Conservation (phyloP, 1,140 invertebrate species). For the Armadillidium nasatum region DNA sequence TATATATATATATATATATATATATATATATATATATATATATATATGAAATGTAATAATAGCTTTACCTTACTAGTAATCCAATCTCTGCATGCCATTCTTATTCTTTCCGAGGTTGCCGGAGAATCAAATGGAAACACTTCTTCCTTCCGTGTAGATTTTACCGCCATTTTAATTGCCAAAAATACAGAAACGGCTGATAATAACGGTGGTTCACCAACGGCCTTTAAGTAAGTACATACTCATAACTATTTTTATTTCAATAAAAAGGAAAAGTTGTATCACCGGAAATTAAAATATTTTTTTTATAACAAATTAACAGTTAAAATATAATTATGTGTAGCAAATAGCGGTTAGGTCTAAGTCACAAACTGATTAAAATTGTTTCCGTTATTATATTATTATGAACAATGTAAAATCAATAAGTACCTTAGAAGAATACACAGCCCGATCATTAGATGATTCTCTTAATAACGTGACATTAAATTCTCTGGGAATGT, state of each 20-base stretch:
- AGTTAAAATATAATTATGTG: not conserved
- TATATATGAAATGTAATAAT: no score
- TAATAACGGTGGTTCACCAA: slow-evolving; percentile 10
- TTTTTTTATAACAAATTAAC: not conserved
- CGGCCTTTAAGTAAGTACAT: not conserved
- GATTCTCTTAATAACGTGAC: slow-evolving; percentile 6
- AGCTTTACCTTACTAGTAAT: slow-evolving; percentile 56
- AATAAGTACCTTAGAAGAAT: slow-evolving; percentile 8
- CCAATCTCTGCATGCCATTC: slow-evolving; percentile 81
- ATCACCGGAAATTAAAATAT: not conserved
- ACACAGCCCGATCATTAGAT: not conserved
- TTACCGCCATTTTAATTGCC: not conserved
- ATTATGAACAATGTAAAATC: not conserved
- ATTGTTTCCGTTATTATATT: not conserved
- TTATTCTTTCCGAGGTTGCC: slow-evolving; percentile 78
- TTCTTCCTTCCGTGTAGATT: slow-evolving; percentile 28
- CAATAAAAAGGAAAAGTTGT: not conserved
- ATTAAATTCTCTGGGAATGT: slow-evolving; percentile 16
- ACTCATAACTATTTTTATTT: not conserved
- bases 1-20: no score
- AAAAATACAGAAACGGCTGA: not conserved
- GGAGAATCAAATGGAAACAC: slow-evolving; percentile 74
- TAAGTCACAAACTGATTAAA: not conserved
- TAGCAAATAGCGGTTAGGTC: no score
- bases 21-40: no score